These are phyloP conservation scores for Phyllostomus hastatus DNA, from an alignment of 2,113 vertebrate genomes.

Conservation along the genomic window DNA sequence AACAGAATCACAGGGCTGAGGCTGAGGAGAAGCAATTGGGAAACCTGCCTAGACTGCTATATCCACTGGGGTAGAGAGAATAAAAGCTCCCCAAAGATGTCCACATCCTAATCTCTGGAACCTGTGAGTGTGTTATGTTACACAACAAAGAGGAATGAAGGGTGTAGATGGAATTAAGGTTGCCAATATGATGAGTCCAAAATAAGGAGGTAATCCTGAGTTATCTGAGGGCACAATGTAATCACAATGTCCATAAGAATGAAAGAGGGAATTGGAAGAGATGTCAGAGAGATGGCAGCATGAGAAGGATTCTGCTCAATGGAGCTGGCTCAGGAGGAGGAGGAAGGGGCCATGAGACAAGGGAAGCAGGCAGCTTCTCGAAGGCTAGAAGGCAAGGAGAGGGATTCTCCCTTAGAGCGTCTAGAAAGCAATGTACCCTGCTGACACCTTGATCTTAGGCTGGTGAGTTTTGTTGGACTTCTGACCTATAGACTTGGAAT, in stretches of 20 bases:
- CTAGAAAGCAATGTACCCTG: background rate
- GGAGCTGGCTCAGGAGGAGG: background rate
- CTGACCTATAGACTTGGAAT: background rate
- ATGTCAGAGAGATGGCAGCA: background rate
- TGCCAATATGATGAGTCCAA: background rate
- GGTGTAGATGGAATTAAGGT: background rate
- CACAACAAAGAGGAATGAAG: background rate
- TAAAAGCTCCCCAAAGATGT: background rate
- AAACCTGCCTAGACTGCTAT: background rate
- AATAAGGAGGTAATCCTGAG: background rate
- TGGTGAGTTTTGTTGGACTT: background rate
- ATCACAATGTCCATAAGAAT: background rate
- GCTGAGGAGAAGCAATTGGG: background rate
- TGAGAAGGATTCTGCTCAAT: background rate
- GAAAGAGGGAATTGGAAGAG: background rate
- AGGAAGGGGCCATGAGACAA: background rate
- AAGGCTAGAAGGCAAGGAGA: background rate
- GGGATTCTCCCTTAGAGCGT: background rate
- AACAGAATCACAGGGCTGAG: background rate
- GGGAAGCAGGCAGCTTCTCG: background rate
- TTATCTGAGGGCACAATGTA: background rate
- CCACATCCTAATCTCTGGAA: background rate
- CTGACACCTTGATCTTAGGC: background rate
- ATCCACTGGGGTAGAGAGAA: background rate
- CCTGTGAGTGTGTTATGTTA: background rate